Percentiles rank a stretch among this genome's conserved stretches.
Evolutionary conservation across 2,888 invertebrate genomes (phyloP).

Genomic region (Agonopterix heracliana): DNA sequence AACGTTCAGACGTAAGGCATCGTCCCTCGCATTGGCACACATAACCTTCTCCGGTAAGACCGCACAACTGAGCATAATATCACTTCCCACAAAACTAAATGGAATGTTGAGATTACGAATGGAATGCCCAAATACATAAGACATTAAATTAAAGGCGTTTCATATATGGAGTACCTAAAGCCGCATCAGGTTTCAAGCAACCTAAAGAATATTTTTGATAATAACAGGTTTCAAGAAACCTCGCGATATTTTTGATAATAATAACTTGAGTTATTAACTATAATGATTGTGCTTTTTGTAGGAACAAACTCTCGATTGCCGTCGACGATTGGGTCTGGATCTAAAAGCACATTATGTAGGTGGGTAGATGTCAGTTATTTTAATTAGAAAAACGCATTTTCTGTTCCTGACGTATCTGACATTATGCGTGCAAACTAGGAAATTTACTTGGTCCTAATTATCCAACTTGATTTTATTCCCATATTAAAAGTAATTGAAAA

Average conservation of each 20-base stretch:
- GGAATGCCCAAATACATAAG: constrained; percentile 48
- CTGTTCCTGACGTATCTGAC: no score
- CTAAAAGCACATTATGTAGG: no score
- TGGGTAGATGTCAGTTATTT: no score
- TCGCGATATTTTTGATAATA: not conserved
- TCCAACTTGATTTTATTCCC: no score
- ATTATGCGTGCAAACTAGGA: no score
- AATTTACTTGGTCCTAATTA: no score
- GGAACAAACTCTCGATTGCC: not conserved
- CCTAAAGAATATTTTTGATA: not conserved
- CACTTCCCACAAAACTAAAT: constrained; percentile 40
- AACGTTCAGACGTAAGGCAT: constrained; percentile 73
- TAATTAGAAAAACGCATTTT: no score
- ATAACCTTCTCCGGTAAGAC: constrained; percentile 46
- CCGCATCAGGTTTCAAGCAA: not conserved
- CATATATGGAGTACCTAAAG: not conserved
- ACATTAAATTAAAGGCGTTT: constrained; percentile 6
- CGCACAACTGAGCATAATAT: constrained; percentile 46
- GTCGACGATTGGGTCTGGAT: no score
- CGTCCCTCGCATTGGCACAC: constrained; percentile 71
- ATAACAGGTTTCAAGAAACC: not conserved
- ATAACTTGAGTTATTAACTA: not conserved
- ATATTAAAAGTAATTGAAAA: no score
- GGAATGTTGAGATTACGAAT: constrained; percentile 58
- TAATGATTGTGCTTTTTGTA: not conserved